Evolutionary conservation across 2,888 invertebrate genomes (phyloP).

Genomic region (Halocaridina rubra): DNA sequence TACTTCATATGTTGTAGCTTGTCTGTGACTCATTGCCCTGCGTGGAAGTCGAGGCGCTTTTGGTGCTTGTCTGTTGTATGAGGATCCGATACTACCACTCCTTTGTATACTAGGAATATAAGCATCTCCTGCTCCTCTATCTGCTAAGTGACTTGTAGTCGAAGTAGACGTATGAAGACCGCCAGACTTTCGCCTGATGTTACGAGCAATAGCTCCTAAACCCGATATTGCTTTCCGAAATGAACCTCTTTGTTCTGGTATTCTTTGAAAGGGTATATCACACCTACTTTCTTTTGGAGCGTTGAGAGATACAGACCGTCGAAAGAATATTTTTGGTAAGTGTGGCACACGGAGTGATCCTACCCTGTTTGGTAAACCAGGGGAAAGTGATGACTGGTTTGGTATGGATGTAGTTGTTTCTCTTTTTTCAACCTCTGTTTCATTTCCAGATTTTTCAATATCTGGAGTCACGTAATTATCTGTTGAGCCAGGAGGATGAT

Average conservation of each 20-base stretch:
- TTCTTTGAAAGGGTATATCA: neutral
- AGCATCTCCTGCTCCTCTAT: neutral
- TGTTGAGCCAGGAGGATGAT: neutral
- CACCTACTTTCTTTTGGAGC: neutral
- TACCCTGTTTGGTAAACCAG: neutral
- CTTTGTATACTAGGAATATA: neutral
- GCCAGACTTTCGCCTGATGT: neutral
- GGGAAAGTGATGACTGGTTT: neutral
- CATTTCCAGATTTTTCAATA: neutral
- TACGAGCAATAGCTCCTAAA: neutral
- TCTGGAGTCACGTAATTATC: neutral
- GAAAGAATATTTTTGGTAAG: neutral
- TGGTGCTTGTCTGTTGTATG: neutral
- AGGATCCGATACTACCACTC: neutral
- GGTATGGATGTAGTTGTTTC: neutral
- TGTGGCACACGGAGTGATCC: neutral
- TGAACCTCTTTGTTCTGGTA: neutral
- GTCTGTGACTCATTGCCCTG: neutral
- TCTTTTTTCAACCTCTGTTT: neutral
- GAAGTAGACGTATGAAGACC: neutral
- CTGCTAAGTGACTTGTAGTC: neutral
- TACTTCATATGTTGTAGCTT: neutral
- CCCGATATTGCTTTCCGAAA: neutral
- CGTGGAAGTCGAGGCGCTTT: neutral
- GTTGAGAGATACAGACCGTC: neutral